Evolutionary conservation across 2,113 vertebrate species (phyloP).

Genomic region (Phalacrocorax aristotelis): DNA sequence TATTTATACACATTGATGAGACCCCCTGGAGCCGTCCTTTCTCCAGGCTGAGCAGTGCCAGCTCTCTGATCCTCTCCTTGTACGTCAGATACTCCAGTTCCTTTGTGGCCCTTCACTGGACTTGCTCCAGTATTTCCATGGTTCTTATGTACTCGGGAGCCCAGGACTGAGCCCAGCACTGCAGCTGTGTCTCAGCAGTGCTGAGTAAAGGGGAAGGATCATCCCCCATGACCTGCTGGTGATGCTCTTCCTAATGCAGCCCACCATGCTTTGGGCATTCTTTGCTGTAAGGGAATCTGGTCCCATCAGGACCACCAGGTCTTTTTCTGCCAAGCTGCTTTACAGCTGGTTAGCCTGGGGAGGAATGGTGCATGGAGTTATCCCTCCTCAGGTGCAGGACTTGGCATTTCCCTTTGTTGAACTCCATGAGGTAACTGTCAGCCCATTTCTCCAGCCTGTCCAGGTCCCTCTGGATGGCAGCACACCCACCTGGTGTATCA

Average conservation of each 20-base stretch:
- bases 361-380: neutral
- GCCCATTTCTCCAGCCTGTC: too few relatives aligned
- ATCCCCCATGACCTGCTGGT: neutral
- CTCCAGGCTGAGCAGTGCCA: neutral
- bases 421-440: neutral
- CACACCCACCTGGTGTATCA: neutral
- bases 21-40: neutral
- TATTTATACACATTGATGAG: neutral
- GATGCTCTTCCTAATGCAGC: neutral
- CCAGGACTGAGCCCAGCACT: neutral
- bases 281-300: neutral
- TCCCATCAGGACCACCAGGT: neutral
- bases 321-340: neutral
- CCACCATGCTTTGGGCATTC: fast-evolving
- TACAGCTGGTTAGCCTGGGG: neutral
- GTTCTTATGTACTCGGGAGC: neutral
- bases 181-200: neutral
- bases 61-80: neutral
- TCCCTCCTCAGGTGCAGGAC: neutral
- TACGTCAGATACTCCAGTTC: neutral
- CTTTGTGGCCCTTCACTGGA: neutral
- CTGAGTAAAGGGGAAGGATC: neutral
- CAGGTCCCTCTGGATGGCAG: neutral
- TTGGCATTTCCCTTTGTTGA: neutral
- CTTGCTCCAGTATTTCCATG: neutral